Evolutionary conservation across 35 echinoderm and acorn worm genomes (phyloP).

Genomic region (Anneissia japonica): DNA sequence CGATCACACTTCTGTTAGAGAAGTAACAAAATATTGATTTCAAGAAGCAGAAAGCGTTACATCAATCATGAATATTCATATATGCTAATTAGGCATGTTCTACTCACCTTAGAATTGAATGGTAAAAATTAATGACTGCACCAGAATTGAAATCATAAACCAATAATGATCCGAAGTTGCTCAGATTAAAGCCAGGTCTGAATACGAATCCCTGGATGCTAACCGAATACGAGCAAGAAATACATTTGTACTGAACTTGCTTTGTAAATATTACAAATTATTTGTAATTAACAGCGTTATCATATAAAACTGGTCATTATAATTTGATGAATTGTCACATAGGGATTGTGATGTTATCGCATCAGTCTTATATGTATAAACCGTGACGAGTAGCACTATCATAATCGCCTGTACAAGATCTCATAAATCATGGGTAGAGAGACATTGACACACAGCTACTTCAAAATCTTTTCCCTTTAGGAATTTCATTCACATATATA

Average conservation of each 20-base stretch:
- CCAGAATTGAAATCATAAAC: neutral
- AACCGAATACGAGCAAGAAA: neutral
- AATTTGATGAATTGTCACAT: neutral
- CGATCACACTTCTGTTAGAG: neutral
- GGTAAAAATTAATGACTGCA: neutral
- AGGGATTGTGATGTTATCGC: slow-evolving; percentile 1
- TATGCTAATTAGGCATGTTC: neutral
- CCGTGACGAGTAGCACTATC: neutral
- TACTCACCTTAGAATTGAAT: neutral
- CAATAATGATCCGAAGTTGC: neutral
- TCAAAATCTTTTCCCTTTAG: neutral
- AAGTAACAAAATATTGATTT: neutral
- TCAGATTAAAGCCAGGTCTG: neutral
- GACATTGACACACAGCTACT: neutral
- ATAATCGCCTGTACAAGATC: neutral
- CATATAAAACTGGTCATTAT: neutral
- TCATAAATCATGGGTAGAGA: neutral
- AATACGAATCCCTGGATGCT: neutral
- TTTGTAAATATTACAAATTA: slow-evolving; percentile 3
- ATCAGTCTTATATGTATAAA: neutral
- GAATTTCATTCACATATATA: neutral
- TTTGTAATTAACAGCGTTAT: slow-evolving; percentile 2
- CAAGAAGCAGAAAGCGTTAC: neutral
- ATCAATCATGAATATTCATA: neutral
- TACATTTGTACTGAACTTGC: neutral